Base-by-base conservation (phyloP, 1,140 invertebrate species). In the Drosophila elegans region DNA sequence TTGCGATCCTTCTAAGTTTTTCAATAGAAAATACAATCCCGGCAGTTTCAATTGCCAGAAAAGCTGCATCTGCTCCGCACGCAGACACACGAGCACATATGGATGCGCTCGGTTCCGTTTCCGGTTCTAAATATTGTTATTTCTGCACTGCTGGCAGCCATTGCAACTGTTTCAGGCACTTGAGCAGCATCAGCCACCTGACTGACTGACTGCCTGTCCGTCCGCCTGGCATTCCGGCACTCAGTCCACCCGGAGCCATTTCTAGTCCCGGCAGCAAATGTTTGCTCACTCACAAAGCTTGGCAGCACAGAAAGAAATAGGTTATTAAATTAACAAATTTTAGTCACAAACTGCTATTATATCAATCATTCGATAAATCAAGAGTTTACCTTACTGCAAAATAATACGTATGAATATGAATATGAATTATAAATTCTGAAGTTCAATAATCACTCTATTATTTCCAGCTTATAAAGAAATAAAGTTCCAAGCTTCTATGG, bases 71-170 rank as follows among this genome's bases (percentile, higher is more conserved):
- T 73, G 63, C 45, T 78, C 59, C 27, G 36, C 34, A 64, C 32
- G 27, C 53, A 51, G 46, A 55, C 13, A 27, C 34, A 38, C 34
- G 32, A 71, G n/a, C 29, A 48, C 67, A 68, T 74, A 36, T 54
- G 69, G 77, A 67, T 63, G 44, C 60, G 44, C 67, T 78, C 36
- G 64, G 61, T 81, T 86, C 73, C 76, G 78, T 53, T 81, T 80
- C 72, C 78, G 72, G 57, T 67, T 72, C 78, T 80, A 80, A 80
- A 80, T 76, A 81, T 63, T 76, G 78, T 80, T 80, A 76, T 80
- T 80, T 80, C 74, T 81, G 59, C 64, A 80, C 62, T 52, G 78
- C 39, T 75, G 45, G 51, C 66, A 72, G 51, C 52, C 66, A 72
- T 78, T 51, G 74, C 63, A 85, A 62, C 78, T 56, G 60, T 74